Percentiles rank a stretch among this genome's conserved stretches.
phyloP scores from a whole-genome alignment of 2,888 invertebrate genomes.

The Drosophila rellima region DNA sequence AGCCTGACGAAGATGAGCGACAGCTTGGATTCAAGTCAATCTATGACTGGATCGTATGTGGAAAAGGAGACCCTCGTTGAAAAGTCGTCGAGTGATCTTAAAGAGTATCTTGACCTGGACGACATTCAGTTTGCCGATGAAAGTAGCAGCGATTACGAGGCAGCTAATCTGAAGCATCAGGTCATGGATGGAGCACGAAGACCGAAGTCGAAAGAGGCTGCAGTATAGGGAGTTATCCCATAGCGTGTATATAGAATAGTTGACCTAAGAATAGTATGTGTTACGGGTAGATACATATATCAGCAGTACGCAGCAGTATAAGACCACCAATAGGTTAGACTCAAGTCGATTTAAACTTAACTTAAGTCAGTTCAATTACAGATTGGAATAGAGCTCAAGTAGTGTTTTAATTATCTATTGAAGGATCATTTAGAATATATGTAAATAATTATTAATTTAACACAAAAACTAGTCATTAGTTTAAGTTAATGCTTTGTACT shows the following conservation, averaged over 20 bases:
- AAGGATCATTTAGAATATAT: conserved; percentile 9
- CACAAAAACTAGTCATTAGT: conserved; percentile 30
- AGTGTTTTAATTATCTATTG: conserved; percentile 8
- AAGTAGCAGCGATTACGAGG: conserved; percentile 77
- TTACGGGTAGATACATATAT: conserved; percentile 69
- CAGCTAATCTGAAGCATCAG: conserved; percentile 55
- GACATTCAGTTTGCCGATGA: conserved; percentile 92
- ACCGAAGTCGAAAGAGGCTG: conserved; percentile 57
- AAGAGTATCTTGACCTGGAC: conserved; percentile 87
- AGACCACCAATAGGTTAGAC: conserved; percentile 63
- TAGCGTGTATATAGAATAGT: conserved; percentile 49
- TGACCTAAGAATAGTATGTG: conserved; percentile 48
- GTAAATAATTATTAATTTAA: conserved; percentile 25
- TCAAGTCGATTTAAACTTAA: conserved; percentile 14
- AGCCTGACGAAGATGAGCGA: conserved; percentile 33
- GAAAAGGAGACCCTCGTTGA: conserved; percentile 90
- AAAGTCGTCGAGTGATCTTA: conserved; percentile 88
- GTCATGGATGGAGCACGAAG: conserved; percentile 27
- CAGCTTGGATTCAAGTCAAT: conserved; percentile 56
- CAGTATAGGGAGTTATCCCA: conserved; percentile 46
- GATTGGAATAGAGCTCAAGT: conserved; percentile 40
- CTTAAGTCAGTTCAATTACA: conserved; percentile 21
- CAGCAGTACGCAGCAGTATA: conserved; percentile 47
- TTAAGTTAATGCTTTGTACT: conserved; percentile 35
- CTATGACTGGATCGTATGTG: conserved; percentile 83